Conservation (phyloP, 2,797 vertebrate species). For the Mastacembelus armatus region DNA sequence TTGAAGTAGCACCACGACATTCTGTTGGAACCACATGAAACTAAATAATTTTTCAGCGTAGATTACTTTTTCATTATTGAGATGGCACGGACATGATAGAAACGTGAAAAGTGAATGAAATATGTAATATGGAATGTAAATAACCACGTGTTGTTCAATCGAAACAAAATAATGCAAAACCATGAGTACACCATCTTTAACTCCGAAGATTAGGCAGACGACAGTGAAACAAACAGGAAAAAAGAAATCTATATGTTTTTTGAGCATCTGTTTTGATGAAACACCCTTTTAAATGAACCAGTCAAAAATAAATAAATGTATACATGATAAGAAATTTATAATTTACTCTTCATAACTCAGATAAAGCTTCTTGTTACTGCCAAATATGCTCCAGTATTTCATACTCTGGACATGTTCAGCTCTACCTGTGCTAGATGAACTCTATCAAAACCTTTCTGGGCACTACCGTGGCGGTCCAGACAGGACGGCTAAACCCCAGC, state of each 20-base stretch:
- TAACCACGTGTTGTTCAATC: conserved; percentile 57
- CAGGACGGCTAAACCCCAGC: conserved; percentile 73
- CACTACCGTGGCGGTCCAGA: conserved; percentile 68
- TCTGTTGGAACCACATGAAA: conserved; percentile 48
- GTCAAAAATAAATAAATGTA: conserved; percentile 96
- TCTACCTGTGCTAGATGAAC: conserved; percentile 84
- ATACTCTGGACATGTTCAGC: conserved; percentile 76
- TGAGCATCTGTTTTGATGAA: conserved; percentile 79
- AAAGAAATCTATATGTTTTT: conserved; percentile 61
- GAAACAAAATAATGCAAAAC: conserved; percentile 46
- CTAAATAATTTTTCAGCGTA: conserved; percentile 34
- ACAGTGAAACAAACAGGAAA: conserved; percentile 68
- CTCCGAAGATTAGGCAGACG: conserved; percentile 57
- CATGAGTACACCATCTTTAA: conserved; percentile 53
- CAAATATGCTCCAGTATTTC: conserved; percentile 74
- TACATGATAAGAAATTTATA: conserved; percentile 91
- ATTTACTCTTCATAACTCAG: conserved; percentile 88
- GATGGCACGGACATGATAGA: conserved; percentile 24
- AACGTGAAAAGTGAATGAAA: conserved; percentile 26
- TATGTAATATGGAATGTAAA: conserved; percentile 80
- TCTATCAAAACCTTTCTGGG: conserved; percentile 75
- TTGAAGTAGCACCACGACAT: conserved; percentile 26
- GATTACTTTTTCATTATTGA: conserved; percentile 17
- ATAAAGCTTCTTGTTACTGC: conserved; percentile 91
- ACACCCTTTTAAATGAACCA: conserved; percentile 83